Base-by-base conservation (phyloP, 2,113 vertebrate genomes). In the Microcebus griseorufus region DNA sequence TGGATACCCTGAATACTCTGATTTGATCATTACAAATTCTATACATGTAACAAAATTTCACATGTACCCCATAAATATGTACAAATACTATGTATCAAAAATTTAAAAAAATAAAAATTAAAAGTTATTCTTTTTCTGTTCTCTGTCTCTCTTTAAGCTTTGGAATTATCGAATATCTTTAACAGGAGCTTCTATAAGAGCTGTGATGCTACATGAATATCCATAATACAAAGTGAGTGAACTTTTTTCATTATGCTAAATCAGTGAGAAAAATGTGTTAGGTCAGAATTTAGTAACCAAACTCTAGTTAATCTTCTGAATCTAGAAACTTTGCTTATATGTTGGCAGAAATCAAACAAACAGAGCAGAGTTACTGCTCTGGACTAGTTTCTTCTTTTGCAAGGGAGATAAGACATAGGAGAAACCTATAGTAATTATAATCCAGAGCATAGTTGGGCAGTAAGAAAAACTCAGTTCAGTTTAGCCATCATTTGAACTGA, bases 401-500 rank as follows among this genome's bases (percentile, higher is more conserved):
- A 95, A 65, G 62, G 86, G 87, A 97, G 48, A 80, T 27, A 18
- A 93, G 67, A 78, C 65, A 73, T 4, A 90, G 25, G 72, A 84
- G 95, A 94, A 80, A 42, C 5, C 14, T 48, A n/a, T 29, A 8
- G 55, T 29, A 67, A 72, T 23, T 89, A 80, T 64, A 72, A 95
- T 75, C 70, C 83, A 93, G 22, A 80, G 45, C 32, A 75, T 92
- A 96, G 64, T 75, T 69, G 73, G 55, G 42, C 34, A 95, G 62
- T 78, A 37, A 92, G 73, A 70, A 45, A 70, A 86, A 73, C 9
- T 88, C 37, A 45, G 27, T 23, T 42, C 3, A 29, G 27, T 9
- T 81, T 9, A 79, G 32, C 53, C 53, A 83, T 39, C 29, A 32
- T 51, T 62, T 58, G 32, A 60, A 55, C 2, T 84, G 23, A 76